A percentile compares a stretch with the other conserved stretches of the same genome.
These are phyloP conservation scores for Melanophora roralis DNA, from an alignment of 2,888 invertebrate genomes.

Conservation along the genomic window DNA sequence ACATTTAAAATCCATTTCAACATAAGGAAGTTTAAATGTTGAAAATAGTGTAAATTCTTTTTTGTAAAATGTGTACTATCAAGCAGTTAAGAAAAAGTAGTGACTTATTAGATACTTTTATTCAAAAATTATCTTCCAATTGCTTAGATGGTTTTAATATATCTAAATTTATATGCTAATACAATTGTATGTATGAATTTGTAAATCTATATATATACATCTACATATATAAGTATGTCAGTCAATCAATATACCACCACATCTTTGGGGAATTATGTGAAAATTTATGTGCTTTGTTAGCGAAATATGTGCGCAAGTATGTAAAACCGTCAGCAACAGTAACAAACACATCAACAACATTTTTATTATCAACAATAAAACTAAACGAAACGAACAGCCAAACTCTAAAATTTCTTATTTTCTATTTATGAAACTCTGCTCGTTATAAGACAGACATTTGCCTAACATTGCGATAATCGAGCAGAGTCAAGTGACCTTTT, in stretches of 20 bases:
- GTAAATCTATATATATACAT: neutral
- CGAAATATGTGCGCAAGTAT: too few species aligned
- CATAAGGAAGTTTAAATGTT: too few species aligned
- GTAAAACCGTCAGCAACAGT: neutral
- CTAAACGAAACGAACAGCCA: neutral
- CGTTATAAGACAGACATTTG: neutral
- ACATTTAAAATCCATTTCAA: too few species aligned
- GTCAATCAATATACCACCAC: slow-evolving; percentile 22
- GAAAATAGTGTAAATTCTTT: too few species aligned
- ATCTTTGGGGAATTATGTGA: slow-evolving; percentile 28
- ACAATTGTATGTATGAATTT: too few species aligned
- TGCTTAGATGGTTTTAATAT: too few species aligned
- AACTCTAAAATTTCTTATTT: neutral
- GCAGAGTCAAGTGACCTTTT: slow-evolving; percentile 14
- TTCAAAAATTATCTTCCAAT: too few species aligned
- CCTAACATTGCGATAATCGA: neutral
- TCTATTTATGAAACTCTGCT: neutral
- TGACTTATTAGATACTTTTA: too few species aligned
- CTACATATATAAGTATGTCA: neutral
- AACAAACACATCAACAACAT: neutral
- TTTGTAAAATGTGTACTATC: too few species aligned
- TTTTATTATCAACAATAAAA: neutral
- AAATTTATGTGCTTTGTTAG: slow-evolving; percentile 25
- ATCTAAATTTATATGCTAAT: too few species aligned
- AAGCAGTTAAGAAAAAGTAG: too few species aligned